Percentiles rank a stretch among this genome's conserved stretches.
phyloP scores from a whole-genome alignment of 2,113 vertebrate genomes.

The Brevimyrus niger region DNA sequence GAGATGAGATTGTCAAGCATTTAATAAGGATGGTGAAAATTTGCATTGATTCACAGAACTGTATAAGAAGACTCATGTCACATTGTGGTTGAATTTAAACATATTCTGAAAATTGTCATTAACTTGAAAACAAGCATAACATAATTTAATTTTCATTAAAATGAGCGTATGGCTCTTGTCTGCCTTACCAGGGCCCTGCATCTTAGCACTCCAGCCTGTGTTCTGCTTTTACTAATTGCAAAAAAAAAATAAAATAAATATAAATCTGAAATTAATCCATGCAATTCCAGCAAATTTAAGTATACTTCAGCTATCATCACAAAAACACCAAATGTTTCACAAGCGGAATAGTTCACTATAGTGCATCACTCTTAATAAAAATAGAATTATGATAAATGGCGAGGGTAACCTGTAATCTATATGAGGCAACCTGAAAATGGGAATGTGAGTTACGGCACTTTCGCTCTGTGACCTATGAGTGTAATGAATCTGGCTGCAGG shows the following conservation, averaged over 20 bases:
- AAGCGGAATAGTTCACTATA: not conserved
- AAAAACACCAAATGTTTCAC: not conserved
- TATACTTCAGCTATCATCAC: not conserved
- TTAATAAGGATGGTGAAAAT: not conserved
- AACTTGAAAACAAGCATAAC: not conserved
- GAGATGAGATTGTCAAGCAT: not conserved
- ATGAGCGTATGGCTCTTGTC: not conserved
- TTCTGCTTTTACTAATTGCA: not conserved
- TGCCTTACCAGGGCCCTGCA: not conserved
- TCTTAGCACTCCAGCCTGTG: not conserved
- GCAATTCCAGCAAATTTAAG: not conserved
- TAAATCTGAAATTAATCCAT: not conserved
- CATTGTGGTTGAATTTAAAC: too few species aligned
- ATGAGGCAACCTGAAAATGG: not conserved
- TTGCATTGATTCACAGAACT: not conserved
- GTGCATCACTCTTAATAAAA: not conserved
- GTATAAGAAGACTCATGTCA: not conserved
- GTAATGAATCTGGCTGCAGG: not conserved
- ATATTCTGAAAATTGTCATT: not conserved
- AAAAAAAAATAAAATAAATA: too few species aligned
- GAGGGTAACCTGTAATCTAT: not conserved
- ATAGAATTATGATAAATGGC: not conserved
- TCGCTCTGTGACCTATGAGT: not conserved
- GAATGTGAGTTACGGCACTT: not conserved
- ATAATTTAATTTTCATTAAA: not conserved